Base-by-base conservation (phyloP, 1,140 invertebrate genomes). In the Anastrepha obliqua region DNA sequence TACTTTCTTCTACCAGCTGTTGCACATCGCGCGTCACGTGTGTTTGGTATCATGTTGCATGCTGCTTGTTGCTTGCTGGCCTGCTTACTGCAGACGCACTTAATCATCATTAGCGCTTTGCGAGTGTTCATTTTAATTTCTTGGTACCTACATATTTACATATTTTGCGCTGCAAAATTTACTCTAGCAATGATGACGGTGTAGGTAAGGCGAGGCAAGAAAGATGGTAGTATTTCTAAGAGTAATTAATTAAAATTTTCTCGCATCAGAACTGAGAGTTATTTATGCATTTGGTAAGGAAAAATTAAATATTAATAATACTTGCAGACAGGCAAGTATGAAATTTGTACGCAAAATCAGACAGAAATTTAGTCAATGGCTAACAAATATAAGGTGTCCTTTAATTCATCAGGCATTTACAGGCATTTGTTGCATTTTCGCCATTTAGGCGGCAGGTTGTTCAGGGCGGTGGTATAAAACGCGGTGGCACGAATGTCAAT, bases 91-190 rank as follows among this genome's bases (percentile, higher is more conserved):
- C 60, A 62, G 60, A 17, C 60, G 60, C 60, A 5, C 60, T 62
- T 62, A 62, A 62, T 62, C 60, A 62, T 62, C 60, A 62, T 62
- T 62, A 62, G 60, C 60, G 60, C n/a, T 62, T 62, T 62, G n/a
- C n/a, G n/a, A 62, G 60, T n/a, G n/a, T 15, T 13, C n/a, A 62
- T 5, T 17, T 62, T 55, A 55, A 55, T 55, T 55, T 55, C 51
- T 55, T 55, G 51, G 60, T 62, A 62, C 15, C 9, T 62, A 62
- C 4, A 17, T 62, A 55, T 55, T 6, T 55, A 55, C 2, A 55
- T 55, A 55, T 55, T 55, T 29, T 29, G 29, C 29, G 29, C 29
- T 55, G 51, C 11, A 55, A 55, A 55, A 15, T 62, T 62, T 62
- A 62, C 8, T 62, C n/a, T 29, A 29, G 60, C 13, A n/a, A 4